Percentiles rank a stretch among this genome's conserved stretches.
phyloP scores from a whole-genome alignment of 2,797 vertebrate genomes.

The Peromyscus aztecus region DNA sequence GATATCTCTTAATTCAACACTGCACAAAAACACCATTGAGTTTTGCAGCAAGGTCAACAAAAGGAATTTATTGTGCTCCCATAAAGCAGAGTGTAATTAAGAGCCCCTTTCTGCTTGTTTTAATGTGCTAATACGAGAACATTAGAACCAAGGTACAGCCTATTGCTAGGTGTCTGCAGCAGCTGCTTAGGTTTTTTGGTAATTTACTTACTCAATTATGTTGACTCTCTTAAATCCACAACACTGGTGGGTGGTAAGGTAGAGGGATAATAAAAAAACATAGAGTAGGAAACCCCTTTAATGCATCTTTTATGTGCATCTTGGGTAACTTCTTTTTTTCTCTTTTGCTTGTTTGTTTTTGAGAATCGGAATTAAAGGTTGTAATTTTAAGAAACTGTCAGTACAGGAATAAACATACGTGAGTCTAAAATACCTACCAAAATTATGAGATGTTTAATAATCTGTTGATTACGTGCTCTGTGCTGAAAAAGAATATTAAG shows the following conservation, averaged over 20 bases:
- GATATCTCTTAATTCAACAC: slow-evolving; percentile 83
- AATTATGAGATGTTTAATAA: slow-evolving; percentile 88
- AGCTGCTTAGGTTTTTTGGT: slow-evolving; percentile 85
- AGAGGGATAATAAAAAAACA: slow-evolving; percentile 88
- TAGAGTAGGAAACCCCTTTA: slow-evolving; percentile 87
- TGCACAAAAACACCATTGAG: slow-evolving; percentile 78
- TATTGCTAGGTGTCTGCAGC: slow-evolving; percentile 83
- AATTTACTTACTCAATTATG: slow-evolving; percentile 88
- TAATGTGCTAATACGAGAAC: slow-evolving; percentile 87
- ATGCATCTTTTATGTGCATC: slow-evolving; percentile 88
- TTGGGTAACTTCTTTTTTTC: slow-evolving; percentile 83
- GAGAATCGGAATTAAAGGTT: slow-evolving; percentile 87
- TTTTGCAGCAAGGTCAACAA: slow-evolving; percentile 79
- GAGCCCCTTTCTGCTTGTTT: slow-evolving; percentile 86
- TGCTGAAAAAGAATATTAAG: slow-evolving; percentile 86
- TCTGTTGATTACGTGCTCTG: slow-evolving; percentile 83
- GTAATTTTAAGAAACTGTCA: slow-evolving; percentile 86
- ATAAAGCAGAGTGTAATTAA: slow-evolving; percentile 84
- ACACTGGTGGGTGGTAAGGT: slow-evolving; percentile 87
- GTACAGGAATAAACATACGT: slow-evolving; percentile 81
- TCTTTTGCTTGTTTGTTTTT: slow-evolving; percentile 82
- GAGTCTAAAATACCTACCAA: slow-evolving; percentile 85
- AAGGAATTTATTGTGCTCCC: slow-evolving; percentile 82
- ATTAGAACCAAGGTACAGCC: slow-evolving; percentile 83
- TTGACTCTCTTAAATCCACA: slow-evolving; percentile 88